Percentiles rank a stretch among this genome's conserved stretches.
Evolutionary conservation across 2,113 vertebrate species (phyloP).

Genomic region (Protobothrops mucrosquamatus): DNA sequence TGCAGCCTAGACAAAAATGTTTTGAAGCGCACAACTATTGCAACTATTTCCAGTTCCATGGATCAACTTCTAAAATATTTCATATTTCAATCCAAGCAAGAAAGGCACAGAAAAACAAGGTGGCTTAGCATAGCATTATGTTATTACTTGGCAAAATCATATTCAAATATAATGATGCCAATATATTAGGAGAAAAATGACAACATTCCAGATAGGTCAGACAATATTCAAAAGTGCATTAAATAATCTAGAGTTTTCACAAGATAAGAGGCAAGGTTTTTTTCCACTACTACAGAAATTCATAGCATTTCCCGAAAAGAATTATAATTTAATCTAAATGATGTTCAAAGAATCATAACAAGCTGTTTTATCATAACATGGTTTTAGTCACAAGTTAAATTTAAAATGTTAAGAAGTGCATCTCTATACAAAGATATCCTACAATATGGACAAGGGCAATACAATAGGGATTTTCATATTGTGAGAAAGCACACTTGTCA

Average conservation of each 20-base stretch:
- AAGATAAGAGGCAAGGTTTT: background rate
- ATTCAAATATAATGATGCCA: background rate
- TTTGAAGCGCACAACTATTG: background rate
- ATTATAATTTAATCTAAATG: background rate
- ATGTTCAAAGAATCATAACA: background rate
- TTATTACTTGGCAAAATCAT: background rate
- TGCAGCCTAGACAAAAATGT: background rate
- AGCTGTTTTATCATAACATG: background rate
- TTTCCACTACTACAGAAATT: background rate
- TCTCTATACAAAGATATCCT: background rate
- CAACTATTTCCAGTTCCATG: background rate
- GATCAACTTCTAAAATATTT: background rate
- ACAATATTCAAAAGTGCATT: background rate
- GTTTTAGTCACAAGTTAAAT: background rate
- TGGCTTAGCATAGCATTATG: background rate
- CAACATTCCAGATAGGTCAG: background rate
- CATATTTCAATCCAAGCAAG: background rate
- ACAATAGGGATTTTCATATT: background rate
- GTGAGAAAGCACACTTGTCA: background rate
- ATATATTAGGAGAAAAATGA: background rate
- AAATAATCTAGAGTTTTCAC: background rate
- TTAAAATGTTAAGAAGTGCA: background rate
- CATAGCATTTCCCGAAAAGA: background rate
- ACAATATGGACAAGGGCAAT: background rate
- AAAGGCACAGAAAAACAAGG: background rate